A percentile compares a stretch with the other conserved stretches of the same genome.
Evolutionary conservation across 2,888 invertebrate genomes (phyloP).

Genomic region (Peribatodes rhomboidaria): DNA sequence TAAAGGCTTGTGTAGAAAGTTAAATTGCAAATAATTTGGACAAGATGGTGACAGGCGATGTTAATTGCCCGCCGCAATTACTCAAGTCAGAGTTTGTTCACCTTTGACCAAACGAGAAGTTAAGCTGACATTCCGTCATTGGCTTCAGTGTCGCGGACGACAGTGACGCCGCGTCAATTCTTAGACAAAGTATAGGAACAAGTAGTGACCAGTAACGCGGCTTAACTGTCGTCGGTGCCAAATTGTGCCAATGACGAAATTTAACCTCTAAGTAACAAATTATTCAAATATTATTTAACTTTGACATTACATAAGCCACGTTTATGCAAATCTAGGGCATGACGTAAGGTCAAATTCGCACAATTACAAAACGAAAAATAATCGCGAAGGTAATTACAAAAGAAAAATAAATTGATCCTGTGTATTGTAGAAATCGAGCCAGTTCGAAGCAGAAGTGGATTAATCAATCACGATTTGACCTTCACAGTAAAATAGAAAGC

Average conservation of each 20-base stretch:
- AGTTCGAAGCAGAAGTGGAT: conserved; percentile 23
- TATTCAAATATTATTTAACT: conserved; percentile 11
- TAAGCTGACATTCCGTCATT: too few relatives aligned
- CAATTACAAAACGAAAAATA: conserved; percentile 7
- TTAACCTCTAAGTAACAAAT: conserved; percentile 24
- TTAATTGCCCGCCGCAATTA: conserved; percentile 24
- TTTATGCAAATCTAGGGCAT: conserved; percentile 16
- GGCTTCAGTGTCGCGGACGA: too few relatives aligned
- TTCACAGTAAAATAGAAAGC: conserved; percentile 36
- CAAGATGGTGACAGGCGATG: conserved; percentile 23
- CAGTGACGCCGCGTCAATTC: too few relatives aligned
- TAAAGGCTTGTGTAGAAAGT: conserved; percentile 15
- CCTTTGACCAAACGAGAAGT: conserved; percentile 22
- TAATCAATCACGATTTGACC: conserved; percentile 33
- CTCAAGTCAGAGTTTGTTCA: conserved; percentile 30
- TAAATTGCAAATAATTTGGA: conserved; percentile 24
- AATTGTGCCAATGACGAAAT: too few relatives aligned
- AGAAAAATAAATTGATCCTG: conserved; percentile 4
- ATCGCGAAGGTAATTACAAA: too few relatives aligned
- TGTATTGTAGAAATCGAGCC: conserved; percentile 20
- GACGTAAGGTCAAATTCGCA: neutral
- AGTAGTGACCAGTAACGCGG: too few relatives aligned
- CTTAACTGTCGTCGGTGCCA: too few relatives aligned
- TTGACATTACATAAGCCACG: conserved; percentile 19
- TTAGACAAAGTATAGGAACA: too few relatives aligned